Base-by-base conservation (phyloP, 2,888 invertebrate species). In the Nasonia oneida region DNA sequence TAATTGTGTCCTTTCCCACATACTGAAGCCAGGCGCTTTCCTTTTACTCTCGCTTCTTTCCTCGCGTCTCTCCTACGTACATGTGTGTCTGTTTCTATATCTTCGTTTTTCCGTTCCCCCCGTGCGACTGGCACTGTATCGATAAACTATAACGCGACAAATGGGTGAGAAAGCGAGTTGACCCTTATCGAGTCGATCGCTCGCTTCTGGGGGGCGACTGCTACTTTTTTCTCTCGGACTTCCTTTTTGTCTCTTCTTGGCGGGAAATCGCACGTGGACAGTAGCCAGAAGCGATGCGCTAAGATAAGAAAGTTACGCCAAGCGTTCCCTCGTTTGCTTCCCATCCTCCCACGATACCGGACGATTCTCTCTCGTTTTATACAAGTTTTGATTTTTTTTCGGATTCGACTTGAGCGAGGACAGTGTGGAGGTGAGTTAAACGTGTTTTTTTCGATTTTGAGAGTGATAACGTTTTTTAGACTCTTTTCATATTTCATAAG, bases 71-170 rank as follows among this genome's bases (percentile, higher is more conserved):
- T 33, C 42, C 50, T 74, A 53, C 70, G 47, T 37, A n/a, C 77
- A 74, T 74, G 23, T 74, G n/a, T 75, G 78, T 82, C 82, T 85
- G 77, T 83, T 76, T 23, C 57, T 57, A n/a, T 18, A 57, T 57
- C 57, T 57, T 15, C n/a, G 57, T 18, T 57, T 47, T 29, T 71
- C 73, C 61, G 70, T 53, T 57, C 81, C 76, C 83, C 64, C 74
- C 74, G 76, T 85, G 84, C 85, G 87, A 87, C 80, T 87, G 82
- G 61, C 86, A 87, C 89, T 85, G 88, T 91, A 91, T 92, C 92
- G 91, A 91, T 91, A 92, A 92, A 91, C 90, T 91, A 90, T 91
- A 92, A 92, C 90, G 90, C 91, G 92, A 91, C 92, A 92, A 92
- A 92, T 91, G 91, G 91, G 91, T 91, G 90, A 91, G 89, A 89